A percentile compares a stretch with the other conserved stretches of the same genome.
These are phyloP conservation scores for Pandemis heparana DNA, from an alignment of 2,888 invertebrate genomes.

Conservation along the genomic window DNA sequence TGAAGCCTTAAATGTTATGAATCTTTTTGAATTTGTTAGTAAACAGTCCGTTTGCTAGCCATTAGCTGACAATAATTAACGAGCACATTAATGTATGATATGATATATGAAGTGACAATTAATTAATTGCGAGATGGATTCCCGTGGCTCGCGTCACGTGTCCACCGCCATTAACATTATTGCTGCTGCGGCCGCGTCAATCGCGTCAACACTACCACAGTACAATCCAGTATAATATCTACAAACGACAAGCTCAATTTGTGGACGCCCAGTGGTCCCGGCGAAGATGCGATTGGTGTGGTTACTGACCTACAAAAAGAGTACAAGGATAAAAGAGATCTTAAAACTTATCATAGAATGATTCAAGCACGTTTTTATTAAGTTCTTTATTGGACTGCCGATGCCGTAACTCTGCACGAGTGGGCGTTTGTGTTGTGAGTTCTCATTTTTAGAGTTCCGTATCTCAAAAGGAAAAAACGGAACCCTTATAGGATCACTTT, in stretches of 20 bases:
- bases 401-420: no score
- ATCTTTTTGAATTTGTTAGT: neutral
- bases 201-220: constrained; percentile 4
- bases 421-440: no score
- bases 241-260: neutral
- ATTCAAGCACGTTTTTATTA: no score
- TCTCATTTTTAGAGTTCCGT: no score
- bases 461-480: no score
- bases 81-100: neutral
- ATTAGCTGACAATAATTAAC: neutral
- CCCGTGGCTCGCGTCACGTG: constrained; percentile 5
- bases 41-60: neutral
- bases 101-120: constrained; percentile 10
- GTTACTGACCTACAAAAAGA: no score
- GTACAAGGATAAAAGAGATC: no score
- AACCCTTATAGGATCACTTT: no score
- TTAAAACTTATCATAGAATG: no score
- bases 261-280: neutral
- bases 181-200: constrained; percentile 13
- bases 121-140: constrained; percentile 20
- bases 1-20: no score
- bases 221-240: neutral
- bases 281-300: no score
- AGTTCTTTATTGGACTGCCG: no score
- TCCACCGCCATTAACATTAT: constrained; percentile 24